These are phyloP conservation scores for Ptychoptera contaminata DNA, from an alignment of 2,888 invertebrate species.

Conservation along the genomic window DNA sequence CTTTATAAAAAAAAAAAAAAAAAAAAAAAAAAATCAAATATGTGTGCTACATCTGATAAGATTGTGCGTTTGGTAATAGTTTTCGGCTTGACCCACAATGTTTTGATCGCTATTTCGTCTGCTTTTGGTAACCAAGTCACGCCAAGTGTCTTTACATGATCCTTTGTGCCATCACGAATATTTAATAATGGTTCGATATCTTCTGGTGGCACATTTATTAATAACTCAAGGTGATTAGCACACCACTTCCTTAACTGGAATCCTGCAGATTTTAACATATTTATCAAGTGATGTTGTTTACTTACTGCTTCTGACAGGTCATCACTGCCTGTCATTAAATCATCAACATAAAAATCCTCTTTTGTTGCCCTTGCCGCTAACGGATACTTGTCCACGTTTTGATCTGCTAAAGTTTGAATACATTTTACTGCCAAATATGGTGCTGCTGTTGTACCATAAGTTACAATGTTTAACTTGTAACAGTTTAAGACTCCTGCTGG, in stretches of 20 bases:
- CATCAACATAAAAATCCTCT: background rate
- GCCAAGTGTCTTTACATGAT: background rate
- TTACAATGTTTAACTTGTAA: constrained; percentile 11
- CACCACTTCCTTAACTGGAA: background rate
- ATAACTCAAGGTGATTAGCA: background rate
- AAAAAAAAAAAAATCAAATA: too few species aligned
- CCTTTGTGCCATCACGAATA: too few species aligned
- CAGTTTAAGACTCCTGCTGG: constrained; percentile 5
- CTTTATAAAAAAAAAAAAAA: too few species aligned
- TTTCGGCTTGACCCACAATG: too few species aligned
- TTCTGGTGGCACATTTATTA: background rate
- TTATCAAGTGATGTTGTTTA: background rate
- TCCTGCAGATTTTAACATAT: background rate
- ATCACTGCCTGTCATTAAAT: background rate
- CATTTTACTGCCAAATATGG: constrained; percentile 12
- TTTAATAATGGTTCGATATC: too few species aligned
- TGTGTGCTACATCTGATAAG: background rate
- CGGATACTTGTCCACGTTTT: background rate
- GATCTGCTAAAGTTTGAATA: constrained; percentile 10
- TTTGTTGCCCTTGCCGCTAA: background rate
- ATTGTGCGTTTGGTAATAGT: too few species aligned
- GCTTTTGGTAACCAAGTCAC: background rate
- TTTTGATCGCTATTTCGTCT: background rate
- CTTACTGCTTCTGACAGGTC: too few species aligned
- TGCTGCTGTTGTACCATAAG: constrained; percentile 13